phyloP scores from a whole-genome alignment of 35 echinoderm and acorn worm species.

The Chiridota heheva region DNA sequence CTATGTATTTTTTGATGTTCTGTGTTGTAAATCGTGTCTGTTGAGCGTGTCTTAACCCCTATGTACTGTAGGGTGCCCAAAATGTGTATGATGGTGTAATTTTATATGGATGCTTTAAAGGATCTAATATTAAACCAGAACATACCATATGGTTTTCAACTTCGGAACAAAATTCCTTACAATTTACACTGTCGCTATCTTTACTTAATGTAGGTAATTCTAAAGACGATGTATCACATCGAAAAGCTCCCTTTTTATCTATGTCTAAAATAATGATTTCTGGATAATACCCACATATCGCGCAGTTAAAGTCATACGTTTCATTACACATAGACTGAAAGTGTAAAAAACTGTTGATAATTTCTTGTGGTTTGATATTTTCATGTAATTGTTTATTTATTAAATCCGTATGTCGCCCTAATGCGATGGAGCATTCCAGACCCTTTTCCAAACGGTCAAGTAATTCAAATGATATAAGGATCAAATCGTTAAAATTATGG shows the following conservation, averaged over 20 bases:
- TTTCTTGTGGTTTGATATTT: slow-evolving; percentile 7
- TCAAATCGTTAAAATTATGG: not conserved
- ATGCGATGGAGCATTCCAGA: slow-evolving; percentile 15
- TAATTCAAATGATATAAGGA: slow-evolving; percentile 2
- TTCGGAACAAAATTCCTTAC: slow-evolving; percentile 12
- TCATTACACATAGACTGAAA: slow-evolving; percentile 26
- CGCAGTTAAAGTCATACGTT: slow-evolving; percentile 7
- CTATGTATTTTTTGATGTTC: slow-evolving; percentile 31
- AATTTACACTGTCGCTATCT: slow-evolving; percentile 12
- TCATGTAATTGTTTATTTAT: slow-evolving; percentile 15
- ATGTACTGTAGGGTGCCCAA: slow-evolving; percentile 41
- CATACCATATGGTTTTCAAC: not conserved
- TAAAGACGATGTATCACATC: slow-evolving; percentile 11
- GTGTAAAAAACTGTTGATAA: slow-evolving; percentile 45
- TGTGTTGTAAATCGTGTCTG: not conserved
- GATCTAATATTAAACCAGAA: not conserved
- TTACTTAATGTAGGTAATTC: slow-evolving; percentile 7
- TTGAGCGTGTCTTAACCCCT: not conserved
- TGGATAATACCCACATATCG: slow-evolving; percentile 36
- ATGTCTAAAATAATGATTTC: slow-evolving; percentile 35
- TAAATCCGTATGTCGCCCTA: slow-evolving; percentile 13
- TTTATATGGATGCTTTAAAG: not conserved
- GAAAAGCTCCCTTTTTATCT: slow-evolving; percentile 48
- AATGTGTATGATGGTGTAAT: slow-evolving; percentile 21
- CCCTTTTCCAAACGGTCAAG: slow-evolving; percentile 1